Base-by-base conservation (phyloP, 2,888 invertebrate genomes). In the Lutraria lutraria region DNA sequence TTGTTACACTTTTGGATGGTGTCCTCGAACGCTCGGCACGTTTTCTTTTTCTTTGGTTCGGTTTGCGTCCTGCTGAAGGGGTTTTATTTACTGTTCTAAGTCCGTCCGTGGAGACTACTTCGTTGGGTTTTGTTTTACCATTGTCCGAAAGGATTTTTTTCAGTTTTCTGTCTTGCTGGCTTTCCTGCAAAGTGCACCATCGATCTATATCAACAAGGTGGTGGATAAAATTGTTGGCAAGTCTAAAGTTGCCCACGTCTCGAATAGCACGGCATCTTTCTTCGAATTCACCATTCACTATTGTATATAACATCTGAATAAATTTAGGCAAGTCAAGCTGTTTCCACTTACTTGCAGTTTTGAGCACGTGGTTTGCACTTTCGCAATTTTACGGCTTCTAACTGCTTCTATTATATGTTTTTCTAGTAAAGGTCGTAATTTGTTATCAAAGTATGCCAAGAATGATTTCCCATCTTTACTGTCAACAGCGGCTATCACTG, bases 11-110 rank as follows among this genome's bases (percentile, higher is more conserved):
- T 43, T 43, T 43, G 3, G 63, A n/a, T 10, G 63, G 25, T 68
- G 63, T 68, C 25, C 25, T 0, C 0, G 63, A 25, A 25, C 63
- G 63, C 25, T 68, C 63, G 0, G 63, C n/a, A 25, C 63, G 6
- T n/a, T 85, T 85, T 63, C 85, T 68, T 56, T 82, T 85, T 0
- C 54, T 10, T 56, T 88, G 88, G 31, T 88, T 54, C 2, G 85
- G 43, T 80, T 88, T 88, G 8, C 82, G 81, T 31, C 25, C 88
- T 60, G 87, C 85, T 15, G 83, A 34, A 63, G 89, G 89, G 29
- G 86, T 86, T 68, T 31, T 79, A 3, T 80, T 63, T 21, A 56
- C 68, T 0, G 83, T 83, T 68, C 89, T 53, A 0, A n/a, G 4
- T 25, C 89, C 89, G 34, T 86, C 54, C 10, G 79, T 60, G n/a